Base-by-base conservation (phyloP, 1,140 invertebrate genomes). In the Drosophila baimaii region DNA sequence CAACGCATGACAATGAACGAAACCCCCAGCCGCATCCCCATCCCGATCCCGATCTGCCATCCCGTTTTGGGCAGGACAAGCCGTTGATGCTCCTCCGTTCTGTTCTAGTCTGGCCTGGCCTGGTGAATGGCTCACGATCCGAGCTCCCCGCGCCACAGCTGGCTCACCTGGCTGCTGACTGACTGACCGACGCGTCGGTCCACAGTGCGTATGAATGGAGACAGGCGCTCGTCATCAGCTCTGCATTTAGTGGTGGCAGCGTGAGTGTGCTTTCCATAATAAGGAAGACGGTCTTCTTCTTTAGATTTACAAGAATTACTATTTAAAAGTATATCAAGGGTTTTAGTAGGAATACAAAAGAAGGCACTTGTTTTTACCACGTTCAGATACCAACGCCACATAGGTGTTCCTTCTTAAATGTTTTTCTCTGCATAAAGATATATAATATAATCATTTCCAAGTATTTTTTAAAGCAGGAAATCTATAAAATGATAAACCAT, bases 1-100 rank as follows among this genome's bases (percentile, higher is more conserved):
- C 86, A 79, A 85, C 86, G 85, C 86, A 90, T 90, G 81, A 90
- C 86, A 90, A 90, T 90, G 81, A 90, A 89, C 73, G 46, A 68
- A 49, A 27, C 54, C 63, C 63, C 29, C 52, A 56, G 19, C 39
- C 29, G 7, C 21, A 44, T 13, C 46, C 13, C 21, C 57, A 29
- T 27, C 41, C 56, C 2, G 23, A 39, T 37, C 13, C 29, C 25
- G 10, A 19, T 31, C 54, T 31, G 0, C 21, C 59, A 52, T 76
- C 73, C 73, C 74, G 75, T 77, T 77, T 77, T 77, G 74, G 75
- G 74, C 57, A 77, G 74, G 43, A 76, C 75, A 77, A 62, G 61
- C 66, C 37, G n/a, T n/a, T n/a, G n/a, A 58, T 33, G 46, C 66
- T 70, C 49, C 65, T 49, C 41, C n/a, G 65, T 47, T 71, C 33